Conservation (phyloP, 2,888 invertebrate genomes). For the Byasa hedistus region DNA sequence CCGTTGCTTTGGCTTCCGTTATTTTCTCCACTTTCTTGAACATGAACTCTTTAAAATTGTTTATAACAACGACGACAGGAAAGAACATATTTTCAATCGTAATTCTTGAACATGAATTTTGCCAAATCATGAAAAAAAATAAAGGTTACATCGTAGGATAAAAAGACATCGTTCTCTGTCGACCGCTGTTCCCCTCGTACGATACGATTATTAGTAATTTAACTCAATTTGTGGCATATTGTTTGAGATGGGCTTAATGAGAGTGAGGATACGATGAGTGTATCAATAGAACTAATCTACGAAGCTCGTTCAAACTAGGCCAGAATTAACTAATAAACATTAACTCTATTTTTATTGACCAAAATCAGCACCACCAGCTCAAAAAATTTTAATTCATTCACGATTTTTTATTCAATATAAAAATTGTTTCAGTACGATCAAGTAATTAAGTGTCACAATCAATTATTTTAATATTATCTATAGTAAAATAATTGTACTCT, state of each 20-base stretch:
- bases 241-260: constrained; percentile 78
- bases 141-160: constrained; percentile 55
- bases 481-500: no score
- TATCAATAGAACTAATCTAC: constrained; percentile 69
- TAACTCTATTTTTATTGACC: not conserved
- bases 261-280: constrained; percentile 67
- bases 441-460: no score
- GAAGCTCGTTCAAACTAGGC: constrained; percentile 43
- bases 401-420: no score
- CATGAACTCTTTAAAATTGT: constrained; percentile 37
- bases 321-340: constrained; percentile 39
- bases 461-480: no score
- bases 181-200: constrained; percentile 61
- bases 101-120: constrained; percentile 64
- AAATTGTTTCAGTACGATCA: no score
- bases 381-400: no score
- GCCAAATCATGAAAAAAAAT: constrained; percentile 70
- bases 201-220: constrained; percentile 79
- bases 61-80: not conserved
- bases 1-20: constrained; percentile 43
- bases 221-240: constrained; percentile 80
- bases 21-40: constrained; percentile 33
- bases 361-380: no score
- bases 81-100: not conserved
- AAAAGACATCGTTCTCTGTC: constrained; percentile 67